Evolutionary conservation across 2,113 vertebrate species (phyloP).

Genomic region (Gasterosteus aculeatus): DNA sequence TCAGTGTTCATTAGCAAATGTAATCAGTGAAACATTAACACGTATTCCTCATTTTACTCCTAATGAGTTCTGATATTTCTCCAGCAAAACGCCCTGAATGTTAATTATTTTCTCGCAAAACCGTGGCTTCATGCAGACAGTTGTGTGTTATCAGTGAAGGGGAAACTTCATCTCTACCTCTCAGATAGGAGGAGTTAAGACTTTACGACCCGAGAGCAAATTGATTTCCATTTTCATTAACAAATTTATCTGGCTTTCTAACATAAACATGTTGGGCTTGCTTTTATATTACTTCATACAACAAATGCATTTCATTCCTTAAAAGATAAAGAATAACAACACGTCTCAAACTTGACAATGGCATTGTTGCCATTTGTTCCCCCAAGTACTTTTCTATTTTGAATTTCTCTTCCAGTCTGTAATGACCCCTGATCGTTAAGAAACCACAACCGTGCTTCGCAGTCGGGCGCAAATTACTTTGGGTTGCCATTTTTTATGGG

Average conservation of each 20-base stretch:
- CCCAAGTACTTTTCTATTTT: too few species aligned
- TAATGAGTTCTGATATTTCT: conserved; percentile 2
- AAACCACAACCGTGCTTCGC: too few species aligned
- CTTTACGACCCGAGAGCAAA: background rate
- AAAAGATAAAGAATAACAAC: too few species aligned
- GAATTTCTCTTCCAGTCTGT: too few species aligned
- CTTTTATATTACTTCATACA: too few species aligned
- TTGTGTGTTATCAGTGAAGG: background rate
- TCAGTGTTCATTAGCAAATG: conserved; percentile 10
- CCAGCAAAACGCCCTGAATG: conserved; percentile 4
- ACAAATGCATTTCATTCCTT: too few species aligned
- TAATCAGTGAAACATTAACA: conserved; percentile 10
- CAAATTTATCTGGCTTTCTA: background rate
- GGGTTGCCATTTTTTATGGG: too few species aligned
- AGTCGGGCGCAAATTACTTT: too few species aligned
- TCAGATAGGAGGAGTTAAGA: background rate
- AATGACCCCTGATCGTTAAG: too few species aligned
- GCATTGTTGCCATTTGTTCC: too few species aligned
- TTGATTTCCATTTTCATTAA: background rate
- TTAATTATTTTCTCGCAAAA: background rate
- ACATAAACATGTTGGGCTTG: background rate
- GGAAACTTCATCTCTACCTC: background rate
- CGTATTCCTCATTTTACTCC: background rate
- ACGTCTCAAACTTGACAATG: too few species aligned
- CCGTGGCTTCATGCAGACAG: too few species aligned